Evolutionary conservation across 2,113 vertebrate species (phyloP).

Genomic region (Hepsetus odoe): DNA sequence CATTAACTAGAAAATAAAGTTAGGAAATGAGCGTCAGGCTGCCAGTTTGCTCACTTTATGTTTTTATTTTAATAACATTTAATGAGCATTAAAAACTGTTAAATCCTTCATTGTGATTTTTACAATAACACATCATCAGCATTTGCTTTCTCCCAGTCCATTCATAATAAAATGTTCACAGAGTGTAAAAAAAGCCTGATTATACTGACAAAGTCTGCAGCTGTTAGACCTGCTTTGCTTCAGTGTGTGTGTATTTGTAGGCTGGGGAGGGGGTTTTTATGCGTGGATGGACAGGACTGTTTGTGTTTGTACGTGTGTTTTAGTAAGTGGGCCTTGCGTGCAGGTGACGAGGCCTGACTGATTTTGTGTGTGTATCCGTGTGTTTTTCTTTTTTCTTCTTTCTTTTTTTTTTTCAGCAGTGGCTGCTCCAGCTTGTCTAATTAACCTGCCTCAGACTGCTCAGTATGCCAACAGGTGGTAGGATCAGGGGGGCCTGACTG

Average conservation of each 20-base stretch:
- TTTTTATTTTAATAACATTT: too few relatives aligned
- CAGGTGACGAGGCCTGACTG: not conserved
- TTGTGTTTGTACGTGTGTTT: constrained; percentile 20
- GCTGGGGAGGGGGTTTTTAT: constrained; percentile 18
- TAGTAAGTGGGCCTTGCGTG: not conserved
- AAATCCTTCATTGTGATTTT: too few relatives aligned
- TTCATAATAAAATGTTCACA: too few relatives aligned
- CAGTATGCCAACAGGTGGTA: constrained; percentile 72
- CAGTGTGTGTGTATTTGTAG: not conserved
- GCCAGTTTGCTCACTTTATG: too few relatives aligned
- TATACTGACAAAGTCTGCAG: not conserved
- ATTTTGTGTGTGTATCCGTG: constrained; percentile 1
- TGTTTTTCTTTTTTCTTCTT: constrained; percentile 20
- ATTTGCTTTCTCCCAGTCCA: too few relatives aligned
- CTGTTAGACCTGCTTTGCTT: not conserved
- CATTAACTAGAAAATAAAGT: too few relatives aligned
- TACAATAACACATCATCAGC: too few relatives aligned
- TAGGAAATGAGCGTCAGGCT: too few relatives aligned
- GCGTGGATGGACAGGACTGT: constrained; percentile 30
- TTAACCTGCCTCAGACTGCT: constrained; percentile 67
- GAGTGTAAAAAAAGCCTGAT: too few relatives aligned
- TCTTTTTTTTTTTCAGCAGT: constrained; percentile 1
- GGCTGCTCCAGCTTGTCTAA: constrained; percentile 59
- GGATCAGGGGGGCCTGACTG: constrained; percentile 59
- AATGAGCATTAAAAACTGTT: too few relatives aligned